A percentile compares a stretch with the other conserved stretches of the same genome.
phyloP scores from a whole-genome alignment of 2,888 invertebrate species.

The Helleia helle region DNA sequence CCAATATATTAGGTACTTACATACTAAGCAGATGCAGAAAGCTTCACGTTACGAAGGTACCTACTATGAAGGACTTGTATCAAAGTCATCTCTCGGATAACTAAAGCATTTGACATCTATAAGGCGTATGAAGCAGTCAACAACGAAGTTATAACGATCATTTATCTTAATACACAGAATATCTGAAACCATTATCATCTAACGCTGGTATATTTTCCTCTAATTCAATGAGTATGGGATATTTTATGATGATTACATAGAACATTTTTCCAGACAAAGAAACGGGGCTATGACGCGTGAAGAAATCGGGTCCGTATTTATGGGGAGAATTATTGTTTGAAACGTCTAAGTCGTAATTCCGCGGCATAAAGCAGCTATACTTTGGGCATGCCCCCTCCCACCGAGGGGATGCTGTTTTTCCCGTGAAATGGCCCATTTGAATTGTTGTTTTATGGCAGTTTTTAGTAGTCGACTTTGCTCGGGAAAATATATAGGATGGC shows the following conservation, averaged over 20 bases:
- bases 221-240: no score
- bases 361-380: slow-evolving; percentile 64
- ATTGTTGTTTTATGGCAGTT: slow-evolving; percentile 74
- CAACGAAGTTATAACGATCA: no score
- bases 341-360: slow-evolving; percentile 74
- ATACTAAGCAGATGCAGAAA: no score
- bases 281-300: slow-evolving; percentile 69
- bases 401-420: slow-evolving; percentile 66
- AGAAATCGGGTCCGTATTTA: slow-evolving; percentile 70
- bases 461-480: slow-evolving; percentile 71
- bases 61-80: no score
- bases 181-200: no score
- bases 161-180: no score
- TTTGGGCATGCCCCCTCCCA: slow-evolving; percentile 41
- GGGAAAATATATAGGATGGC: slow-evolving; percentile 59
- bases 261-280: slow-evolving; percentile 29
- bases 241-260: not conserved
- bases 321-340: slow-evolving; percentile 71
- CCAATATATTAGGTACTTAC: no score
- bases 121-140: no score
- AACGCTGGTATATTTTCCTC: no score
- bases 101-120: no score
- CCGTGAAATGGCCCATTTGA: slow-evolving; percentile 70
- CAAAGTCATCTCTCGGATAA: no score
- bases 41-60: no score